Evolutionary conservation across 2,113 vertebrate species (phyloP), one percentile per base, ranked within the genome.

Genomic region (Oxyura jamaicensis): DNA sequence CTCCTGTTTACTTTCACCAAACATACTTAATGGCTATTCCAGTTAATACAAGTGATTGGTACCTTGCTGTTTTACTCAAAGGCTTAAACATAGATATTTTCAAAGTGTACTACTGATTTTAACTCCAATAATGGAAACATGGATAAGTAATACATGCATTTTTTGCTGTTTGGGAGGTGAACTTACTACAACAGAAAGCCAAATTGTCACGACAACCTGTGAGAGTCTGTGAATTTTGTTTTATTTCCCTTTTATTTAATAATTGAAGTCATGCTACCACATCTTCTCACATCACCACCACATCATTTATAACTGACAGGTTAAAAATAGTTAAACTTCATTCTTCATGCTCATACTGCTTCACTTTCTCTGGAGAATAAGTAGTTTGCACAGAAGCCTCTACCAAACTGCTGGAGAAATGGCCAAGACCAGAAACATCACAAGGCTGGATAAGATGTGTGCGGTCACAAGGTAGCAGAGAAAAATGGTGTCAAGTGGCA

Each of bases 231-330:
- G 28, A 44, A 74, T 73, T 82, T 76, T 56, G 6, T 25, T 84
- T 69, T 56, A 62, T 53, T 90, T 93, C 19, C 7, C 41, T 77
- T 92, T 78, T 88, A 72, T 14, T 94, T 44, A 91, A 92, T 83
- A 80, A 48, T 68, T 86, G 21, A 82, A 88, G 6, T 69, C 12
- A 6, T 48, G 6, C 67, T 89, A 65, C 36, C 29, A 68, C 14
- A 72, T 55, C 36, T 75, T 52, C 60, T 77, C 73, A 88, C 36
- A 78, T 22, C 20, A 62, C 33, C 44, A 53, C 8, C 16, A 33
- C 11, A 11, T 50, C 76, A 77, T 56, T 77, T 72, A 63, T 59
- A 96, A 83, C 9, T 21, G 17, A 20, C 23, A 69, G 31, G 22
- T 81, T 86, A 85, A 88, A 93, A 58, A 74, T 36, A 83, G 75